These are phyloP conservation scores for Barypeithes pellucidus DNA, from an alignment of 2,888 invertebrate genomes.

Conservation along the genomic window DNA sequence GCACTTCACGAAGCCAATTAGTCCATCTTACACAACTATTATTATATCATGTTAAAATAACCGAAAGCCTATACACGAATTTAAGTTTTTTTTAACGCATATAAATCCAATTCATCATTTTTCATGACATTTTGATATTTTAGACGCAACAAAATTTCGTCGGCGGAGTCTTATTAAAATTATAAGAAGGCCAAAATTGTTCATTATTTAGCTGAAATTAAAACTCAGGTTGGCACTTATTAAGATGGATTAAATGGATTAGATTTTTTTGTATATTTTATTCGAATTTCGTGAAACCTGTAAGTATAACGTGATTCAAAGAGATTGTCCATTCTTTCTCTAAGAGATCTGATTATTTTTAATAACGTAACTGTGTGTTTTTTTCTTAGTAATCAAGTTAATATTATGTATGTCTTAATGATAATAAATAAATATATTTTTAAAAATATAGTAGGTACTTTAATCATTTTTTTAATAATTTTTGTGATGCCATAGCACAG, in stretches of 20 bases:
- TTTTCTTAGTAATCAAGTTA: too few relatives aligned
- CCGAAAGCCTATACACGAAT: constrained; percentile 42
- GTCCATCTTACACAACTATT: constrained; percentile 46
- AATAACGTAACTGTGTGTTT: too few relatives aligned
- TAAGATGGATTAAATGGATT: constrained; percentile 48
- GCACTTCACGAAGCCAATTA: constrained; percentile 43
- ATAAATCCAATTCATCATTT: constrained; percentile 50
- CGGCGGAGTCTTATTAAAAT: constrained; percentile 37
- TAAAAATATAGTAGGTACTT: too few relatives aligned
- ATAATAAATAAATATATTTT: too few relatives aligned
- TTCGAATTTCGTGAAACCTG: constrained; percentile 11
- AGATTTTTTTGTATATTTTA: constrained; percentile 5
- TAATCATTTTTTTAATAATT: too few relatives aligned
- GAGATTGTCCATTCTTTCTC: too few relatives aligned
- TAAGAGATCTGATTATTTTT: too few relatives aligned
- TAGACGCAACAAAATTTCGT: constrained; percentile 46
- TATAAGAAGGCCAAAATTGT: constrained; percentile 26
- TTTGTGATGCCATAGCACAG: too few relatives aligned
- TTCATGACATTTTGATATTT: constrained; percentile 50
- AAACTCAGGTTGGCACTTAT: constrained; percentile 47
- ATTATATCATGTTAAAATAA: constrained; percentile 45
- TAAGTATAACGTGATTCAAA: too few relatives aligned
- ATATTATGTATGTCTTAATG: too few relatives aligned
- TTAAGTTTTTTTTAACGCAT: constrained; percentile 44
- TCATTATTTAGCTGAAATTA: constrained; percentile 46